These are phyloP conservation scores for Drosophila ambigua DNA, from an alignment of 1,140 invertebrate genomes.

Conservation along the genomic window DNA sequence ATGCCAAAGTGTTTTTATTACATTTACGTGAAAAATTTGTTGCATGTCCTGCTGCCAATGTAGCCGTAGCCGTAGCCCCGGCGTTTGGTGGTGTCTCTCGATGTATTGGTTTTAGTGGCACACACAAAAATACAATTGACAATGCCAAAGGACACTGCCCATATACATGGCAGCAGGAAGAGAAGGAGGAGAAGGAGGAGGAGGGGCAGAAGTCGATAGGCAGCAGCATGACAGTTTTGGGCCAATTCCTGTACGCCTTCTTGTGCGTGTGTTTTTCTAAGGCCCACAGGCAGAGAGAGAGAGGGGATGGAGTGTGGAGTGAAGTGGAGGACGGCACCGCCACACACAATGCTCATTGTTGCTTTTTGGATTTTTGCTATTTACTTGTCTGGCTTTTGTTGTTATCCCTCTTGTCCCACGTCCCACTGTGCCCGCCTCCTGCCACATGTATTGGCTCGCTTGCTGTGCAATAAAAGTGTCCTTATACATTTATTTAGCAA, in stretches of 20 bases:
- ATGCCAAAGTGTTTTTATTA: constrained; percentile 81
- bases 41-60: constrained; percentile 70
- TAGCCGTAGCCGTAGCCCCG: constrained; percentile 34
- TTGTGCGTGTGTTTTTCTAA: constrained; percentile 73
- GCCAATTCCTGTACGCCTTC: background rate
- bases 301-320: background rate
- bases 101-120: constrained; percentile 61
- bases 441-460: constrained; percentile 50
- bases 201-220: background rate
- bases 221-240: constrained; percentile 1
- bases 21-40: constrained; percentile 83
- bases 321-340: background rate
- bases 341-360: constrained; percentile 67
- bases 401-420: background rate
- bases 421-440: background rate
- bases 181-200: background rate
- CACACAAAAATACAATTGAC: constrained; percentile 39
- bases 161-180: too few species aligned
- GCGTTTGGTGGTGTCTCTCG: constrained; percentile 9
- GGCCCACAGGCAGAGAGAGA: constrained; percentile 21
- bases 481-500: constrained; percentile 81
- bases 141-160: constrained; percentile 60
- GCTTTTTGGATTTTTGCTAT: constrained; percentile 56
- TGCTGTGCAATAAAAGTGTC: constrained; percentile 81
- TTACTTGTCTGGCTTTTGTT: constrained; percentile 68